Percentiles rank a stretch among this genome's conserved stretches.
Conservation (phyloP, 2,888 invertebrate genomes). For the Aspidapion aeneum region DNA sequence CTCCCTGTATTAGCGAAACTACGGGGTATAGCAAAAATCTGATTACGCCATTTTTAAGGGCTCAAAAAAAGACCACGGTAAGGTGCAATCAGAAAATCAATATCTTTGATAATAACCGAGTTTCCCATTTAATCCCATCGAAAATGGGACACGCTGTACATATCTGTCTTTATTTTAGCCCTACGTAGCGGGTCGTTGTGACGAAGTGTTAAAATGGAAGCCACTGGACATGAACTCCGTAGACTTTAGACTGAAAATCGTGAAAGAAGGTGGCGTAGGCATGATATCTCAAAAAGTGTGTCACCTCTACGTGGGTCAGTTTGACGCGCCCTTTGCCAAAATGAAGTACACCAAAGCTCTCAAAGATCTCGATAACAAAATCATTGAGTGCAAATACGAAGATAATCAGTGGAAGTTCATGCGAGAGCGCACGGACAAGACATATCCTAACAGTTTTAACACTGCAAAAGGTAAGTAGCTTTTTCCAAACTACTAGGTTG, state of each 20-base stretch:
- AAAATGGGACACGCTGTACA: too few species aligned
- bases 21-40: too few species aligned
- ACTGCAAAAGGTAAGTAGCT: slow-evolving; percentile 74
- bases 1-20: too few species aligned
- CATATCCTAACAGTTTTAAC: slow-evolving; percentile 83
- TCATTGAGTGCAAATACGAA: slow-evolving; percentile 90
- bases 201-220: slow-evolving; percentile 95
- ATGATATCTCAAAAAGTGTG: slow-evolving; percentile 52
- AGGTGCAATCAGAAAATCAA: too few species aligned
- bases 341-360: slow-evolving; percentile 80
- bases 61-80: too few species aligned
- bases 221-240: slow-evolving; percentile 91
- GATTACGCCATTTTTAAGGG: too few species aligned
- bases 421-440: slow-evolving; percentile 95
- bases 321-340: slow-evolving; percentile 61
- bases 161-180: slow-evolving; percentile 51
- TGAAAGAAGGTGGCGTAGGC: slow-evolving; percentile 65
- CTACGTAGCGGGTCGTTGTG: slow-evolving; percentile 79
- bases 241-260: slow-evolving; percentile 88
- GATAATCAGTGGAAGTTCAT: slow-evolving; percentile 86
- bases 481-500: too few species aligned
- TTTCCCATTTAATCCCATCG: too few species aligned
- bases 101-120: too few species aligned
- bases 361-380: slow-evolving; percentile 83
- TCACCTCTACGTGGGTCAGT: slow-evolving; percentile 73